Evolutionary conservation across 2,797 vertebrate genomes (phyloP).

Genomic region (Galaxias olidus): DNA sequence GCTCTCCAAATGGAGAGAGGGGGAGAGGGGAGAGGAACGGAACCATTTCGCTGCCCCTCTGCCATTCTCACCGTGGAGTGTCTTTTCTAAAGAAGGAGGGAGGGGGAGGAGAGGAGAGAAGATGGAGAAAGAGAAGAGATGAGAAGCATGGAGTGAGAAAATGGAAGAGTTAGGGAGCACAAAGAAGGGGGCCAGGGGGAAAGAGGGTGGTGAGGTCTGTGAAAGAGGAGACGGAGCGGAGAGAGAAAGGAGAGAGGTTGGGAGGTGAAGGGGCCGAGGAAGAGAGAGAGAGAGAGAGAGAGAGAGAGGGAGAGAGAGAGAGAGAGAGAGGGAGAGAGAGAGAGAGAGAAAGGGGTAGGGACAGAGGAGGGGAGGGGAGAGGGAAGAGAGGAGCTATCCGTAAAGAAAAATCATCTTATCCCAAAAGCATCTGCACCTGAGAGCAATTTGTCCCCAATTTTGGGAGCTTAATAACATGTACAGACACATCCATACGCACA

Average conservation of each 20-base stretch:
- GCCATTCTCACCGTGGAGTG: constrained; percentile 45
- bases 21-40: constrained; percentile 34
- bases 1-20: no score
- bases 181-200: constrained; percentile 49
- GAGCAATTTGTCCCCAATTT: constrained; percentile 78
- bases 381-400: constrained; percentile 2
- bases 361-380: constrained; percentile 14
- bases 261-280: neutral
- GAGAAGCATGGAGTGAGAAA: neutral
- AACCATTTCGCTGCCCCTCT: constrained; percentile 50
- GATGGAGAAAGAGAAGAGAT: no score
- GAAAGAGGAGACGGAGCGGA: constrained; percentile 33
- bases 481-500: constrained; percentile 58
- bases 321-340: neutral
- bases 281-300: neutral
- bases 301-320: neutral
- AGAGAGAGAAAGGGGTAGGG: constrained; percentile 22
- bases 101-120: neutral
- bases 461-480: constrained; percentile 66
- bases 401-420: constrained; percentile 59
- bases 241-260: constrained; percentile 1
- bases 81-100: constrained; percentile 22
- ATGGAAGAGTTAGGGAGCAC: constrained; percentile 51
- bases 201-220: constrained; percentile 42
- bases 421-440: constrained; percentile 73